Base-by-base conservation (phyloP, 1,140 invertebrate species). In the Zaprionus camerounensis region DNA sequence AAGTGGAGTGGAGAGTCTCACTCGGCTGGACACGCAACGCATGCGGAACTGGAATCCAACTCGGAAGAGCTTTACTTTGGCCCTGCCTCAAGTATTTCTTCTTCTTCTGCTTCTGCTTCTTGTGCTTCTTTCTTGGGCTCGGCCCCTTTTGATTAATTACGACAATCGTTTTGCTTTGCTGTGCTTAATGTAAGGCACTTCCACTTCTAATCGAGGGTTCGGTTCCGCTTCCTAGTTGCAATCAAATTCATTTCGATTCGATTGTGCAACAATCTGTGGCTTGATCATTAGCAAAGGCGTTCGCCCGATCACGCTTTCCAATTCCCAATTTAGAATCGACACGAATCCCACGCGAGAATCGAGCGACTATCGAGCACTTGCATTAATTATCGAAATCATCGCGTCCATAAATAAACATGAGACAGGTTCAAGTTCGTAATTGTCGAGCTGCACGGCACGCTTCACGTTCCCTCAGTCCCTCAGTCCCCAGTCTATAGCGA, bases 241-340 rank as follows among this genome's bases (percentile, higher is more conserved):
- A 51, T 51, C 46, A 20, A 51, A 51, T 51, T 24, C 46, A 12
- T 1, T 79, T 79, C 81, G 84, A 83, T 86, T 75, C 72, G 87
- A 86, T 86, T 86, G 83, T 86, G 82, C 82, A 87, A 57, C 80
- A 69, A 56, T 65, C 59, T 67, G 65, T 71, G 41, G n/a, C n/a
- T 7, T 17, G 76, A 87, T 68, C 71, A 65, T 55, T 67, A 63
- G 41, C 22, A 38, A 12, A 44, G 38, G 31, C 65, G 61, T 57
- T 20, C 46, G 22, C 65, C 31, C 31, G n/a, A 28, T 65, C 24
- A 13, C n/a, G 36, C 12, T 49, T 22, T 26, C 34, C 20, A 61
- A 28, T 44, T 61, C 36, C 36, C 36, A 24, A 44, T 44, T 44
- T 24, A 24, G 26, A 62, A 41, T 34, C n/a, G 61, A 44, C 31